These are phyloP conservation scores for Loripinus fragilis DNA, from an alignment of 2,888 invertebrate genomes.

Conservation along the genomic window DNA sequence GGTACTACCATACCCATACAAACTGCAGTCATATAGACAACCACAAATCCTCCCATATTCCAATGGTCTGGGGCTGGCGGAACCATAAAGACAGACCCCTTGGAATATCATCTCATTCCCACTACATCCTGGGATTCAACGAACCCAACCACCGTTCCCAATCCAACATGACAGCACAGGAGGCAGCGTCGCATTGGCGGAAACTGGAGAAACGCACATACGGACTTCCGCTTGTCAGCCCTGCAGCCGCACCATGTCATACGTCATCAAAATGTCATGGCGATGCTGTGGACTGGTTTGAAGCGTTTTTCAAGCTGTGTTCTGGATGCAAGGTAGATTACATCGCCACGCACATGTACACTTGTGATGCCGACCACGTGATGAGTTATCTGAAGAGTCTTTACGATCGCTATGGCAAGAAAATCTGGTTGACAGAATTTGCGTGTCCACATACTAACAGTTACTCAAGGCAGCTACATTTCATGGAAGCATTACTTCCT, in stretches of 20 bases:
- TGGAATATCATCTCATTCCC: conserved; percentile 38
- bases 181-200: conserved; percentile 62
- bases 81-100: conserved; percentile 14
- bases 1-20: conserved; percentile 30
- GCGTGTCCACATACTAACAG: conserved; percentile 46
- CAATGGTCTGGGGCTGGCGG: conserved; percentile 65
- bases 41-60: conserved; percentile 45
- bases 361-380: conserved; percentile 39
- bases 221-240: conserved; percentile 60
- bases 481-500: conserved; percentile 47
- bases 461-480: conserved; percentile 34
- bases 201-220: conserved; percentile 50
- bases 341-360: conserved; percentile 66
- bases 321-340: conserved; percentile 63
- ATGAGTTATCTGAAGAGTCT: conserved; percentile 31
- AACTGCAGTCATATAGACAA: conserved; percentile 35
- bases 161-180: conserved; percentile 60
- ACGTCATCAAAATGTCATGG: conserved; percentile 30
- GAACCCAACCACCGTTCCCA: conserved; percentile 66
- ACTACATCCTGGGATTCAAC: conserved; percentile 63
- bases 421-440: conserved; percentile 58
- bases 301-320: conserved; percentile 63
- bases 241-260: conserved; percentile 61
- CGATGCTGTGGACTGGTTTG: conserved; percentile 60
- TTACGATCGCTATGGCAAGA: conserved; percentile 35